phyloP scores from a whole-genome alignment of 2,888 invertebrate species.

The Allygus modestus region DNA sequence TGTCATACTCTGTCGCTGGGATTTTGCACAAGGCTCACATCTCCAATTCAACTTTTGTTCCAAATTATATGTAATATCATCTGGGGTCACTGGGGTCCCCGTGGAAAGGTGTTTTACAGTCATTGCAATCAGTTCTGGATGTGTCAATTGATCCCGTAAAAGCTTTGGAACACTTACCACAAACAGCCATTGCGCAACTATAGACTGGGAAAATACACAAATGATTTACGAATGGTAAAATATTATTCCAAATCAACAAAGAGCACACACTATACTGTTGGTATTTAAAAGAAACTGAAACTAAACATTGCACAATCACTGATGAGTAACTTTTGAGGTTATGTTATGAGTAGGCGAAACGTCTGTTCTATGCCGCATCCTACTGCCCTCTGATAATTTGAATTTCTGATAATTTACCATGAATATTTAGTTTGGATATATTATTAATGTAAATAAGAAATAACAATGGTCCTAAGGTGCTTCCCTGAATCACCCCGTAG shows the following conservation, averaged over 20 bases:
- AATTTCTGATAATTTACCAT: too few species aligned
- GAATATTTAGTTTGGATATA: too few species aligned
- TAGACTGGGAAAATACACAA: background rate
- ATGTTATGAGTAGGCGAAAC: too few species aligned
- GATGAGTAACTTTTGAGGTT: background rate
- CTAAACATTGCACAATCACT: background rate
- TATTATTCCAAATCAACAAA: background rate
- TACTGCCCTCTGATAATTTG: too few species aligned
- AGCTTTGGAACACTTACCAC: background rate
- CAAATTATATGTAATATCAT: conserved; percentile 14
- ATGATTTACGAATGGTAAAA: background rate
- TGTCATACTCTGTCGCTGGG: background rate
- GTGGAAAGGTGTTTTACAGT: conserved; percentile 29
- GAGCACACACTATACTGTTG: background rate
- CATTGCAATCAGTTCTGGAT: background rate
- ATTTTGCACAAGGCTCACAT: background rate
- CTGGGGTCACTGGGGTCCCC: conserved; percentile 1
- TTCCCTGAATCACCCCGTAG: too few species aligned
- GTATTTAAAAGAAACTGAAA: background rate
- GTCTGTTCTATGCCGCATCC: too few species aligned
- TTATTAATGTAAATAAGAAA: too few species aligned
- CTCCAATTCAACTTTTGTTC: conserved; percentile 17
- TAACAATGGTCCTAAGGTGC: too few species aligned
- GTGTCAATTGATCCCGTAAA: background rate
- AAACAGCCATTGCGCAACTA: background rate